Conservation (phyloP, 1,140 invertebrate species). For the Aricia agestis region DNA sequence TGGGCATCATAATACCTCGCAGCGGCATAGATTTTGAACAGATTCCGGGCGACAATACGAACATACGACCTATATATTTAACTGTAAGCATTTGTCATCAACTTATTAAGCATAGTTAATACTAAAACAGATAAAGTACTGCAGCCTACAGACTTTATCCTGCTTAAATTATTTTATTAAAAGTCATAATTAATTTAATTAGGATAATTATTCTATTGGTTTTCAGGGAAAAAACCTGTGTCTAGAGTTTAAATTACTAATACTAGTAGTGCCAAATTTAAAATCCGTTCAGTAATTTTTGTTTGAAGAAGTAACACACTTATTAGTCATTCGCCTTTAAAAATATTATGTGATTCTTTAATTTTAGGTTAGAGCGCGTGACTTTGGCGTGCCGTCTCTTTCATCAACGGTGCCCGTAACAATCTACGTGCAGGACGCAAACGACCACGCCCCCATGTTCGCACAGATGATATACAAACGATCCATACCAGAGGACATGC, state of each 20-base stretch:
- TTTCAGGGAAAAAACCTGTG: too few species aligned
- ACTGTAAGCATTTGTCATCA: constrained; percentile 66
- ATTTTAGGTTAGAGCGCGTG: constrained; percentile 82
- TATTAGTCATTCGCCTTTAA: too few species aligned
- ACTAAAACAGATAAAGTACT: too few species aligned
- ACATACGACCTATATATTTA: constrained; percentile 83
- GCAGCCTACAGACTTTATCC: too few species aligned
- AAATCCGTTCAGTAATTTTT: too few species aligned
- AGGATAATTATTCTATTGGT: too few species aligned
- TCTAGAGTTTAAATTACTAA: too few species aligned
- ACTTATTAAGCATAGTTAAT: constrained; percentile 8
- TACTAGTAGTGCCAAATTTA: too few species aligned
- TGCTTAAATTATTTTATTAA: too few species aligned
- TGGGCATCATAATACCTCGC: constrained; percentile 83
- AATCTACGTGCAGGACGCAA: constrained; percentile 91
- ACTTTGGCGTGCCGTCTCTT: constrained; percentile 86
- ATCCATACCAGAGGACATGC: constrained; percentile 88
- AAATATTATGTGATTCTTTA: too few species aligned
- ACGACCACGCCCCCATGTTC: constrained; percentile 91
- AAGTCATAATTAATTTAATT: too few species aligned
- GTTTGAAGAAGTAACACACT: too few species aligned
- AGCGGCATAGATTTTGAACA: constrained; percentile 88
- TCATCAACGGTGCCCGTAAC: constrained; percentile 84
- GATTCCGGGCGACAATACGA: constrained; percentile 78
- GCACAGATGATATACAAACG: constrained; percentile 84